Base-by-base conservation (phyloP, 2,797 vertebrate genomes). In the Trematomus bernacchii region DNA sequence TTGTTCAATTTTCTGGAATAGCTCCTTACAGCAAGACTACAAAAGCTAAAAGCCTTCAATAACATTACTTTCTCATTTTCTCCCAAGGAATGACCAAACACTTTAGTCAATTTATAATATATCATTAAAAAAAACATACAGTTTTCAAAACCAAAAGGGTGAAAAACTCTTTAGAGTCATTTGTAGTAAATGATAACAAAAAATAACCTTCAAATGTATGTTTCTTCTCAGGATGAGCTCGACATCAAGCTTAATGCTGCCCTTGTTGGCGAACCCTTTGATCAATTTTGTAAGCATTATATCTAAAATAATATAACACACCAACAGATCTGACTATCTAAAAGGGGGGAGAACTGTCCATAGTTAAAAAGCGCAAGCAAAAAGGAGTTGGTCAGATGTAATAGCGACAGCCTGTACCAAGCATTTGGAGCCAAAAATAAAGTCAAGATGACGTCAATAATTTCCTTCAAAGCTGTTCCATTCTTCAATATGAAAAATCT, bases 361-460 rank as follows among this genome's bases (percentile, higher is more conserved):
- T 2, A 55, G 30, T 65, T 6, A 62, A 76, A 74, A 2, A 48
- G 58, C 11, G 54, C 54, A 68, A 48, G 21, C 27, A 77, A 63
- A 84, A 66, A 50, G 13, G 85, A 76, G 69, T 73, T 77, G 73
- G 55, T 62, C 51, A 66, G 59, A 84, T 60, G 64, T 58, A 58
- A 48, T 55, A 71, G 61, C 40, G 13, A 79, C 75, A 85, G 69
- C 60, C 53, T 66, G 71, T 46, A 63, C 23, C 58, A 27, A 67
- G 47, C 77, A 60, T 76, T 14, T 64, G 42, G 19, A 50, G 21
- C 62, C 70, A 72, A 53, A 81, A 73, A 82, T 70, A 80, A 69
- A 69, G 60, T 82, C 63, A 59, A 74, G 3, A 61, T 78, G 69
- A 66, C 50, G 19, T 86, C 74, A 71, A 21, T 69, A 37, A 37